Evolutionary conservation across 2,888 invertebrate species (phyloP), one percentile per base, ranked within the genome.

Genomic region (Melinaea marsaeus): DNA sequence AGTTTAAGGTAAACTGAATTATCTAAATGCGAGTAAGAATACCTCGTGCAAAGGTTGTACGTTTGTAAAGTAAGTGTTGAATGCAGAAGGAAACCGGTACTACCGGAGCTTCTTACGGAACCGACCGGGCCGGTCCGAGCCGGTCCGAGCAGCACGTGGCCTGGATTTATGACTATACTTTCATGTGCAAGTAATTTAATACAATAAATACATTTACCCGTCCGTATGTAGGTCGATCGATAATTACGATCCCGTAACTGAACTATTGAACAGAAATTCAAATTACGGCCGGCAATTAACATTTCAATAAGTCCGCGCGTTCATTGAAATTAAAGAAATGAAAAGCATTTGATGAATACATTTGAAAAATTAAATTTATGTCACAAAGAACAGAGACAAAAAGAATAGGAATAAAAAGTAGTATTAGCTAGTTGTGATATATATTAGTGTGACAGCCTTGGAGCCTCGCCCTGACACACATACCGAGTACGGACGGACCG

Each of bases 391-490:
- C 22, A 1, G 22, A 22, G 22, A 22, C 22, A 22, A 22, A 22
- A 22, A 22, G 22, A 22, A 56, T 13, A 35, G 35, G 13, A 11
- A 34, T 35, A 13, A 37, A n/a, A 34, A n/a, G 13, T 57, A 57
- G n/a, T 42, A 57, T 37, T 35, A 33, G 13, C 13, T 42, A 9
- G 13, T n/a, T 57, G 42, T 42, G 11, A 9, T 45, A 13, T 45
- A 42, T 22, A 32, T 51, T 51, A 42, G 51, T 51, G 7, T 32
- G 73, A 70, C 71, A 77, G 75, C 79, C 80, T 80, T 78, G 78
- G 63, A 62, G 65, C 70, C 73, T 77, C 69, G 72, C 85, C 85
- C 68, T 87, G 86, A 85, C 86, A 86, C 74, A 81, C 80, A 76
- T 82, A 78, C 80, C 80, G 70, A 75, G 75, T 81, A 83, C 74